These are phyloP conservation scores for Sympetrum striolatum DNA, from an alignment of 2,888 invertebrate genomes.

Conservation along the genomic window DNA sequence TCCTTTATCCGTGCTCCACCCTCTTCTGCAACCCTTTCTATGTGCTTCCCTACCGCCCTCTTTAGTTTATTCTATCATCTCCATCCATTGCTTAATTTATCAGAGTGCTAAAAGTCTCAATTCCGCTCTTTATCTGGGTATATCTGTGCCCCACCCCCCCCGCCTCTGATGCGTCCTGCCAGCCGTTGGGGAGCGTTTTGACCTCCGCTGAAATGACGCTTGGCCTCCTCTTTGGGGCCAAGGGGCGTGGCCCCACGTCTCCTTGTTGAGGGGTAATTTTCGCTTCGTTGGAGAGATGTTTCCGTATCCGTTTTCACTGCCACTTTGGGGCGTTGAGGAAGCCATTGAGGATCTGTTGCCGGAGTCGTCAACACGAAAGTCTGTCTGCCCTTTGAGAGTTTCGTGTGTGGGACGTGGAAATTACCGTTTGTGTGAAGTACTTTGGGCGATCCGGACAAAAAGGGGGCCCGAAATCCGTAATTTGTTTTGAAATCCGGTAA, in stretches of 20 bases:
- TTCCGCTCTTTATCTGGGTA: conserved; percentile 51
- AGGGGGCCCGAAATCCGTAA: too few relatives aligned
- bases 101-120: conserved; percentile 55
- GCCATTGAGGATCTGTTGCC: background rate
- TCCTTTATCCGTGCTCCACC: conserved; percentile 37
- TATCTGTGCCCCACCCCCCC: conserved; percentile 48
- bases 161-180: background rate
- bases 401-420: background rate
- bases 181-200: background rate
- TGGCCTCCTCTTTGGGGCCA: background rate
- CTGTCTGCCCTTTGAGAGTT: background rate
- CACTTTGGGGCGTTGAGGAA: background rate
- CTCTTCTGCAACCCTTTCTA: conserved; percentile 44
- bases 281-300: background rate
- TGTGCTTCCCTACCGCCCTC: conserved; percentile 43
- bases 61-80: conserved; percentile 53
- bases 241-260: background rate
- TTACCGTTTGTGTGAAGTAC: background rate
- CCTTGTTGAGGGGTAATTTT: background rate
- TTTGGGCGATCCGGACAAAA: too few relatives aligned
- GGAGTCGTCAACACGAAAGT: background rate
- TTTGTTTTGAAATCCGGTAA: too few relatives aligned
- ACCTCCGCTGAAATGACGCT: background rate
- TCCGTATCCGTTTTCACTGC: background rate
- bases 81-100: conserved; percentile 50